Evolutionary conservation across 2,113 vertebrate genomes (phyloP).

Genomic region (Emberiza fucata): DNA sequence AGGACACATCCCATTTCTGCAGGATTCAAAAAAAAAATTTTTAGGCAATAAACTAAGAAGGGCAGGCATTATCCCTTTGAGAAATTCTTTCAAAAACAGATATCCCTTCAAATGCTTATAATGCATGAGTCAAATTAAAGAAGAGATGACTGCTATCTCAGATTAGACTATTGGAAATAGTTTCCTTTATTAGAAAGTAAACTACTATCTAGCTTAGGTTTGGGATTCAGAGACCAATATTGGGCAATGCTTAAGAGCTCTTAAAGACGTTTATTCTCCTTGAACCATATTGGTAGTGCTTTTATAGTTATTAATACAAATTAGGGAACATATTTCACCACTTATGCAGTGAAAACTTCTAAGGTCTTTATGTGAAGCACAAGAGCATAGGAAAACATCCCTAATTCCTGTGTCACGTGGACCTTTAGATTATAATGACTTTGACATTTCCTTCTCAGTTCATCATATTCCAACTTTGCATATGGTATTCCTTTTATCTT

Average conservation of each 20-base stretch:
- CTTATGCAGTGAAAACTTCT: neutral
- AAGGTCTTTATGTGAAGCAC: neutral
- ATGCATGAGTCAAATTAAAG: neutral
- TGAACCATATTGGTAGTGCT: neutral
- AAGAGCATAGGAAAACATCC: neutral
- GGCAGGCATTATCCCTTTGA: neutral
- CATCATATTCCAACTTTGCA: neutral
- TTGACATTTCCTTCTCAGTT: neutral
- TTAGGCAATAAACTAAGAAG: neutral
- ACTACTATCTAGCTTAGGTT: neutral
- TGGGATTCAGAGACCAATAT: neutral
- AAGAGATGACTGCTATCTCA: neutral
- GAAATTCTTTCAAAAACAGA: neutral
- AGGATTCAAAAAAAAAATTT: neutral
- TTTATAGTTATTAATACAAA: neutral
- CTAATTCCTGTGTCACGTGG: neutral
- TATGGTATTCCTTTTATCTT: neutral
- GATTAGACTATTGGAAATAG: neutral
- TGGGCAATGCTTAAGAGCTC: neutral
- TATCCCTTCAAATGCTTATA: neutral
- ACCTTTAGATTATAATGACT: neutral
- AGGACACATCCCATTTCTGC: neutral
- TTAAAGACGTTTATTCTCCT: neutral
- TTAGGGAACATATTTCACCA: neutral
- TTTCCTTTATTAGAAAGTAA: neutral